These are phyloP conservation scores for Propithecus deckenii DNA, from an alignment of 2,797 vertebrate species.

Conservation along the genomic window DNA sequence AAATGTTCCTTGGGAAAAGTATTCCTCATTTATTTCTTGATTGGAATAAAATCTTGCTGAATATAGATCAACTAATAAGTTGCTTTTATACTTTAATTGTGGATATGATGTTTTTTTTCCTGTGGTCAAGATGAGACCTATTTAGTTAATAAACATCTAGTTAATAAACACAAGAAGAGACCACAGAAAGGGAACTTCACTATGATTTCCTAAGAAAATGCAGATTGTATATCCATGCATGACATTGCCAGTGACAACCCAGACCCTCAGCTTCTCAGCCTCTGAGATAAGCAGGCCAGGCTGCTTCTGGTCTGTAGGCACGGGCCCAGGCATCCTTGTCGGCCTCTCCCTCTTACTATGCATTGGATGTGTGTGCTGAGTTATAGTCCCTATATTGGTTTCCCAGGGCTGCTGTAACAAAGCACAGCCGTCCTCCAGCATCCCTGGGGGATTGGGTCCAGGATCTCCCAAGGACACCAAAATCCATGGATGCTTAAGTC, in stretches of 20 bases:
- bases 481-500: neutral
- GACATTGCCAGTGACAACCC: neutral
- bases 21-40: neutral
- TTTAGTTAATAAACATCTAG: constrained; percentile 7
- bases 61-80: neutral
- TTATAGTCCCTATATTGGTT: neutral
- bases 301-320: no score
- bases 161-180: constrained; percentile 9
- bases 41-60: neutral
- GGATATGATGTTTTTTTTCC: neutral
- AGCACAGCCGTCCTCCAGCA: neutral
- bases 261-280: neutral
- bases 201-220: constrained; percentile 6
- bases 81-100: constrained; percentile 30
- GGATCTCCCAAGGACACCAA: neutral
- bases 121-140: neutral
- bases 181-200: neutral
- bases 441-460: neutral
- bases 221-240: neutral
- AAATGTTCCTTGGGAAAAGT: neutral
- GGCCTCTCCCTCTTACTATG: neutral
- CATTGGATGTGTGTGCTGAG: neutral
- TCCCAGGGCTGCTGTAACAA: neutral
- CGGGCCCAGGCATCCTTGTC: neutral
- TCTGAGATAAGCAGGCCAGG: neutral